Percentiles rank a stretch among this genome's conserved stretches.
Conservation (phyloP, 23 tunicate genomes). For the Halocynthia roretzi region DNA sequence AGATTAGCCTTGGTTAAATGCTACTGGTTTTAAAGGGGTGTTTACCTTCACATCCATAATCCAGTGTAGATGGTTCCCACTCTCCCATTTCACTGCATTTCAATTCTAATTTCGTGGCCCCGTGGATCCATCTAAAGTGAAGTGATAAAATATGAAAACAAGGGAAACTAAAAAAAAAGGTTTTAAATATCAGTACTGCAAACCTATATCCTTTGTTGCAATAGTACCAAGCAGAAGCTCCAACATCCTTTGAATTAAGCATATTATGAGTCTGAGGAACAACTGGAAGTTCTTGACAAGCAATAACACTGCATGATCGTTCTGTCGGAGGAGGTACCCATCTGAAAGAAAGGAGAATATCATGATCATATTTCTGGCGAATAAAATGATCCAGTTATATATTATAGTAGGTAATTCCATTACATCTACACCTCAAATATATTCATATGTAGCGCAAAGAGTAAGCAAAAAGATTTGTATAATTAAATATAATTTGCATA, state of each 20-base stretch:
- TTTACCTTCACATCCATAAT: slow-evolving; percentile 1
- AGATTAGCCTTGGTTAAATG: neutral
- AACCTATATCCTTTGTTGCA: slow-evolving; percentile 33
- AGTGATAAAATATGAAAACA: neutral
- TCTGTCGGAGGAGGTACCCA: slow-evolving; percentile 55
- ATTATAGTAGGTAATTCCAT: too few species aligned
- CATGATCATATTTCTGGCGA: too few species aligned
- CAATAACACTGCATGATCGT: slow-evolving; percentile 24
- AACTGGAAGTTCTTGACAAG: slow-evolving; percentile 14
- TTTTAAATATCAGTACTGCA: neutral
- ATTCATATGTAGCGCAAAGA: too few species aligned
- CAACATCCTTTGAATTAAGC: slow-evolving; percentile 3
- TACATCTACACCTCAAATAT: too few species aligned
- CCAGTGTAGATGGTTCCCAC: slow-evolving; percentile 23
- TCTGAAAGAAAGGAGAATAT: slow-evolving; percentile 7
- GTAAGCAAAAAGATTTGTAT: too few species aligned
- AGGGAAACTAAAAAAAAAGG: neutral
- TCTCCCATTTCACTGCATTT: slow-evolving; percentile 3
- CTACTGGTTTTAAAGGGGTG: neutral
- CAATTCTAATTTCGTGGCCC: neutral
- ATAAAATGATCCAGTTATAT: too few species aligned
- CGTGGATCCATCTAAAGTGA: slow-evolving; percentile 11
- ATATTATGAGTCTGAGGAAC: slow-evolving; percentile 3
- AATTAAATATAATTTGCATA: slow-evolving; percentile 1
- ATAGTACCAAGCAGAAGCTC: slow-evolving; percentile 5